A percentile compares a stretch with the other conserved stretches of the same genome.
phyloP scores from a whole-genome alignment of 1,140 invertebrate species.

The Paralvinella palmiformis region DNA sequence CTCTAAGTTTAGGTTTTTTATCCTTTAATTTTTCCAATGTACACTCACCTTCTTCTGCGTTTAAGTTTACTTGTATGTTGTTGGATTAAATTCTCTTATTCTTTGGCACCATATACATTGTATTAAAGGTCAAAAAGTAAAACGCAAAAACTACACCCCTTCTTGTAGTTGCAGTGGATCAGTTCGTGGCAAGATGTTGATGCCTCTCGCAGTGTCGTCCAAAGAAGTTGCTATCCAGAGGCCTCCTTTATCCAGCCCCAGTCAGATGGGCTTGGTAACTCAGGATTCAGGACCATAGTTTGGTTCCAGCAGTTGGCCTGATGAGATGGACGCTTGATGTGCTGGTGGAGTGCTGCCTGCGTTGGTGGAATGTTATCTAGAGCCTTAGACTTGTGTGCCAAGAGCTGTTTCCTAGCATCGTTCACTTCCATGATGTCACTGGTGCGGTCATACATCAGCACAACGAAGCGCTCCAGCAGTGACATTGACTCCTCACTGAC shows the following conservation, averaged over 20 bases:
- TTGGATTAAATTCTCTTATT: no score
- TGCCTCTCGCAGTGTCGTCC: constrained; percentile 6
- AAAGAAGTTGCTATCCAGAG: neutral
- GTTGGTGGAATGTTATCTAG: constrained; percentile 9
- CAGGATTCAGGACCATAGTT: constrained; percentile 12
- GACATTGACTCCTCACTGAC: no score
- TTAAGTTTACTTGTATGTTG: no score
- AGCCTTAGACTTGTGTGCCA: neutral
- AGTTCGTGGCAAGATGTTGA: constrained; percentile 19
- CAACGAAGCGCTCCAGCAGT: neutral
- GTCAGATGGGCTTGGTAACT: constrained; percentile 17
- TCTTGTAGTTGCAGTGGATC: constrained; percentile 5
- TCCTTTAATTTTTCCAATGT: no score
- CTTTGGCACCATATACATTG: no score
- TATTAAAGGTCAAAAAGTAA: no score
- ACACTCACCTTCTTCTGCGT: no score
- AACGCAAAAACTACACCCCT: constrained; percentile 17
- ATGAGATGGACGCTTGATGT: constrained; percentile 18
- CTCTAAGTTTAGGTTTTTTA: no score
- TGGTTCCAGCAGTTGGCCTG: constrained; percentile 20
- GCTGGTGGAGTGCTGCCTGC: constrained; percentile 13
- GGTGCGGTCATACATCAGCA: neutral
- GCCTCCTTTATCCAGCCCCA: neutral
- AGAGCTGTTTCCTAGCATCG: neutral
- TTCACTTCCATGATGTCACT: neutral